Conservation (phyloP, 2,113 vertebrate genomes). For the Oreochromis spilurus region DNA sequence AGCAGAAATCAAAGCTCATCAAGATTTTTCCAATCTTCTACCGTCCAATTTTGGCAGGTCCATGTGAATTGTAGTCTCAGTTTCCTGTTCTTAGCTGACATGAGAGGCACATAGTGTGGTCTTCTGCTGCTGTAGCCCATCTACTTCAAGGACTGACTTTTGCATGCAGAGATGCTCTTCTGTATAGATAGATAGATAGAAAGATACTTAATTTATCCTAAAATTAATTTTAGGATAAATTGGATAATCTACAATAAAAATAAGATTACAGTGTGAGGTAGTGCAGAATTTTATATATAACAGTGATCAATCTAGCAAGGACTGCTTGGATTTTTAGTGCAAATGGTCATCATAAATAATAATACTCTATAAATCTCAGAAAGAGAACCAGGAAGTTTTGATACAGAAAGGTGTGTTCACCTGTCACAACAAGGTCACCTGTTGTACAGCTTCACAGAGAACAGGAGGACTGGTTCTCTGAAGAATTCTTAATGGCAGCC, state of each 20-base stretch:
- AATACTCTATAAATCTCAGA: background rate
- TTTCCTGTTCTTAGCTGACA: background rate
- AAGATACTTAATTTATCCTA: background rate
- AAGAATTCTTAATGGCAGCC: background rate
- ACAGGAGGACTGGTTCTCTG: background rate
- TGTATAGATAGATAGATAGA: background rate
- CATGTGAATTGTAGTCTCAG: background rate
- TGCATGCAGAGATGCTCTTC: background rate
- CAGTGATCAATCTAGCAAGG: background rate
- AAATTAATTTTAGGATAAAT: background rate
- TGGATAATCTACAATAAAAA: background rate
- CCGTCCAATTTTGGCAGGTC: background rate
- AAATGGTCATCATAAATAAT: background rate
- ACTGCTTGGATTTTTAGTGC: background rate
- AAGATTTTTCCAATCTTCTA: background rate
- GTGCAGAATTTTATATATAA: background rate
- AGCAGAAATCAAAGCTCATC: background rate
- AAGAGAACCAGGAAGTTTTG: background rate
- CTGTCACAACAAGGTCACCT: background rate
- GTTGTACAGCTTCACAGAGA: background rate
- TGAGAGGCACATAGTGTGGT: background rate
- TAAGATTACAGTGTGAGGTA: background rate
- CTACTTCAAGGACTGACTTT: background rate
- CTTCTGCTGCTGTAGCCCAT: background rate
- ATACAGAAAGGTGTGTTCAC: background rate